Evolutionary conservation across 2,888 invertebrate species (phyloP).

Genomic region (Smittia sp.): DNA sequence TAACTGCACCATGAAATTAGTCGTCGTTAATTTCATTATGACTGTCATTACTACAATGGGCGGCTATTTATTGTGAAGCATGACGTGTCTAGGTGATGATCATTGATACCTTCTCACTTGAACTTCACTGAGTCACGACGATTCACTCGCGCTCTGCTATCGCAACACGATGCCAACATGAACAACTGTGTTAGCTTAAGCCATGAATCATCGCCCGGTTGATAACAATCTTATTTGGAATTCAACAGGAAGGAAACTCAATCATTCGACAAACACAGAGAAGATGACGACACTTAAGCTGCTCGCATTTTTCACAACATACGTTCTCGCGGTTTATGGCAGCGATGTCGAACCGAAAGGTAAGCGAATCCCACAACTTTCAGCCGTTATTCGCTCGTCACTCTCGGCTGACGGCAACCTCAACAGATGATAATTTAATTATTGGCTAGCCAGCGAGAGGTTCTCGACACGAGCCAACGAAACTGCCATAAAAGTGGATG

Average conservation of each 20-base stretch:
- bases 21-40: not conserved
- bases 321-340: not conserved
- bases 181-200: no score
- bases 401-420: not conserved
- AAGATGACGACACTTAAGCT: constrained; percentile 1
- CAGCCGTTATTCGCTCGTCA: not conserved
- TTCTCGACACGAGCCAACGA: not conserved
- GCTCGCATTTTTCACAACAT: constrained; percentile 22
- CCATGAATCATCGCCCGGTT: no score
- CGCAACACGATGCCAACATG: no score
- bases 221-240: no score
- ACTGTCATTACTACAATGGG: not conserved
- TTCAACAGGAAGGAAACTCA: no score
- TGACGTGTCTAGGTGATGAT: no score
- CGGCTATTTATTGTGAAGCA: not conserved
- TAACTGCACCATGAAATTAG: not conserved
- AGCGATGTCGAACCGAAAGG: constrained; percentile 11
- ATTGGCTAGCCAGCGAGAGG: not conserved
- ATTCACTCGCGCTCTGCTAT: no score
- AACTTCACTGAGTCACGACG: no score
- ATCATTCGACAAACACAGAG: no score
- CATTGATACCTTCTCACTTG: no score
- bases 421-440: constrained; percentile 2
- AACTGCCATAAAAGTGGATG: not conserved
- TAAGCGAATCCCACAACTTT: not conserved